These are phyloP conservation scores for Steinernema hermaphroditum DNA, from an alignment of 2,888 invertebrate genomes.

Conservation along the genomic window DNA sequence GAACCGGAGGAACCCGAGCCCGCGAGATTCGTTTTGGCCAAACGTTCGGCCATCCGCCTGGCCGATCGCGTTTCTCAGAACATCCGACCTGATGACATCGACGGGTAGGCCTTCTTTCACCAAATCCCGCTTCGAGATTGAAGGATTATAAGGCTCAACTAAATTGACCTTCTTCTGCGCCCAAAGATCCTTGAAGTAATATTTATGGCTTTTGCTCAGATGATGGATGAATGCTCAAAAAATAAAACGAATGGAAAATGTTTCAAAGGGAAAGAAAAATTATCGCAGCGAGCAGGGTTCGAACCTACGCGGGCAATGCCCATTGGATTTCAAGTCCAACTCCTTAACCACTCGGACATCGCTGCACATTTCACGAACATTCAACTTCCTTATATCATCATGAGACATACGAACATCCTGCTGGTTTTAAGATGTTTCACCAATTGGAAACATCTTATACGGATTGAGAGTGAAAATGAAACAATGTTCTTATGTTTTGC, in stretches of 20 bases:
- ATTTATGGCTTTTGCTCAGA: neutral
- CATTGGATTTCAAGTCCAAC: neutral
- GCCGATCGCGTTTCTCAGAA: constrained; percentile 9
- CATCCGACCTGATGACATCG: neutral
- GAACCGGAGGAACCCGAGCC: neutral
- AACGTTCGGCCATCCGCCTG: neutral
- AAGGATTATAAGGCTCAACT: too few relatives aligned
- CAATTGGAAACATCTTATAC: too few relatives aligned
- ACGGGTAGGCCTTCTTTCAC: neutral
- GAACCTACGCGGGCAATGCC: neutral
- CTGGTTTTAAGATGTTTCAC: too few relatives aligned
- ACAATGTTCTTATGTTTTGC: too few relatives aligned
- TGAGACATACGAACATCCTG: too few relatives aligned
- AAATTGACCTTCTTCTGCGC: too few relatives aligned
- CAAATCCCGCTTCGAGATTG: too few relatives aligned
- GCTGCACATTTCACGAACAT: too few relatives aligned
- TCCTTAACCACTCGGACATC: neutral
- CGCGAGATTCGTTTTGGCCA: neutral
- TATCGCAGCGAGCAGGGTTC: neutral
- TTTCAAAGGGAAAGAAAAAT: neutral
- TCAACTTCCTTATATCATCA: too few relatives aligned
- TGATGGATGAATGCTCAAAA: neutral
- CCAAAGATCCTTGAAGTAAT: too few relatives aligned
- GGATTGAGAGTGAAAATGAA: too few relatives aligned
- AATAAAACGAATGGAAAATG: neutral